Percentiles rank a stretch among this genome's conserved stretches.
phyloP scores from a whole-genome alignment of 2,888 invertebrate species.

The Macaria notata region DNA sequence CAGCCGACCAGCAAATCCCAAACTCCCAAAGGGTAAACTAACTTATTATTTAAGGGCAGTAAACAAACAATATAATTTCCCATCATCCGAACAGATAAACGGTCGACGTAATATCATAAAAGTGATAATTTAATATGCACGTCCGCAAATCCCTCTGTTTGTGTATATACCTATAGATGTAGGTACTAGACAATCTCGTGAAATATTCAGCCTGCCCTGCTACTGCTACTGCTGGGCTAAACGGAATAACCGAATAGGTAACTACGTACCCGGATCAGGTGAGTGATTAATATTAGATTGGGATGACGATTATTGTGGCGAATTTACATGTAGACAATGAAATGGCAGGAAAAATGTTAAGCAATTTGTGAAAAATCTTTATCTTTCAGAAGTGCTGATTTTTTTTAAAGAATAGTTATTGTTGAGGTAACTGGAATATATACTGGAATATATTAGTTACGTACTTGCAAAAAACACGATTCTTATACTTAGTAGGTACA shows the following conservation, averaged over 20 bases:
- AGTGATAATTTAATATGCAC: constrained; percentile 64
- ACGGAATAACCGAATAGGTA: constrained; percentile 65
- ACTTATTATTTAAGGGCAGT: constrained; percentile 17
- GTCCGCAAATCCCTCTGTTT: constrained; percentile 47
- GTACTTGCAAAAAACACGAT: too few relatives aligned
- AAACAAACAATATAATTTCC: constrained; percentile 23
- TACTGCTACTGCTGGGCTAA: constrained; percentile 48
- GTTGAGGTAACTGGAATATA: too few relatives aligned
- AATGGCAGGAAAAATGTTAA: too few relatives aligned
- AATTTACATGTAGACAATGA: neutral
- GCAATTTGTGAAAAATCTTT: too few relatives aligned
- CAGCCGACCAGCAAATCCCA: constrained; percentile 6
- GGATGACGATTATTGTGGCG: constrained; percentile 10
- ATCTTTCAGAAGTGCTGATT: too few relatives aligned
- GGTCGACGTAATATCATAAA: constrained; percentile 34
- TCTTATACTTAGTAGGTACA: too few relatives aligned
- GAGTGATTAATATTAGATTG: constrained; percentile 17
- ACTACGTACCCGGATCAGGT: constrained; percentile 34
- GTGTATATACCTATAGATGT: neutral
- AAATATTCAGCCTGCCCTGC: constrained; percentile 61
- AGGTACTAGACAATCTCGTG: constrained; percentile 52
- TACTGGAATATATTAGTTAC: too few relatives aligned
- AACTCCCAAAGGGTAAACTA: constrained; percentile 6
- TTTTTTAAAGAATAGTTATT: too few relatives aligned
- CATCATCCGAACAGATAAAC: constrained; percentile 22